Percentiles rank a stretch among this genome's conserved stretches.
Evolutionary conservation across 2,113 vertebrate genomes (phyloP).

Genomic region (Pipa parva): DNA sequence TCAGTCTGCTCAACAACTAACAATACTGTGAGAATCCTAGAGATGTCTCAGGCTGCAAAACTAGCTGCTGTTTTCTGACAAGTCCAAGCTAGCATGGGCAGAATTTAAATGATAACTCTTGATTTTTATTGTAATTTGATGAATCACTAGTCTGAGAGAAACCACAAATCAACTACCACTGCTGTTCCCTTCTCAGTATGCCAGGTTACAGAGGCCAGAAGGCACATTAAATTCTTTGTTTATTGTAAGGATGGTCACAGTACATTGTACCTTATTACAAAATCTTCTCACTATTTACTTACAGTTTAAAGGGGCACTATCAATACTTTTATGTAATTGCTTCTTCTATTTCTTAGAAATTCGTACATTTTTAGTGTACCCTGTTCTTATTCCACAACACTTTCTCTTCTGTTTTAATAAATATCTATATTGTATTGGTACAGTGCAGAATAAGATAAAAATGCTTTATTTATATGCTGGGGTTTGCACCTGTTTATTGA

Average conservation of each 20-base stretch:
- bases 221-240: constrained; percentile 31
- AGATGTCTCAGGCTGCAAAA: constrained; percentile 12
- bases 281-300: too few species aligned
- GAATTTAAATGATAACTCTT: constrained; percentile 43
- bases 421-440: too few species aligned
- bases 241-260: constrained; percentile 19
- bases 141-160: constrained; percentile 38
- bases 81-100: constrained; percentile 37
- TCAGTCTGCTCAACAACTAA: constrained; percentile 32
- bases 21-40: constrained; percentile 26
- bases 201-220: constrained; percentile 34
- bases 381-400: too few species aligned
- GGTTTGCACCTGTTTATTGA: too few species aligned
- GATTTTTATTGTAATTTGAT: constrained; percentile 44
- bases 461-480: too few species aligned
- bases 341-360: too few species aligned
- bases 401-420: too few species aligned
- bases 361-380: too few species aligned
- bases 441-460: too few species aligned
- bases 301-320: too few species aligned
- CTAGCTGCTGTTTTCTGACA: constrained; percentile 39
- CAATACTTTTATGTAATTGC: too few species aligned
- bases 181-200: constrained; percentile 32
- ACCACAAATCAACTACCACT: constrained; percentile 36
- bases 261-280: not conserved